phyloP scores from a whole-genome alignment of 2,797 vertebrate genomes.

The Zonotrichia albicollis region DNA sequence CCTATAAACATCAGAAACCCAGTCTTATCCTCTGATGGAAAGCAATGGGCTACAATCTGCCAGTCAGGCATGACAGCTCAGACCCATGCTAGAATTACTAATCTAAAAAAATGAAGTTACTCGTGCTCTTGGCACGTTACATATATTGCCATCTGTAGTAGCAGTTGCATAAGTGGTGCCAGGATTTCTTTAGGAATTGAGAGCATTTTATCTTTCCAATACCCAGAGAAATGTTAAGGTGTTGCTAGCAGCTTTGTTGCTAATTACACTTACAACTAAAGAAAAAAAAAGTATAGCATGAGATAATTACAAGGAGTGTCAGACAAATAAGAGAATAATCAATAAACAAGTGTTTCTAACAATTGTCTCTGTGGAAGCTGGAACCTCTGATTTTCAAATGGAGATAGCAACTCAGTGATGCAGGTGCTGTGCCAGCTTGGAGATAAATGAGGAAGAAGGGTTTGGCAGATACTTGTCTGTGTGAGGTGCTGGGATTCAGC shows the following conservation, averaged over 20 bases:
- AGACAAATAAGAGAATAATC: neutral
- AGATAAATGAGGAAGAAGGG: neutral
- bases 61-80: neutral
- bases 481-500: neutral
- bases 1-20: neutral
- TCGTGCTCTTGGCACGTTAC: neutral
- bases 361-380: neutral
- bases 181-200: neutral
- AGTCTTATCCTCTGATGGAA: neutral
- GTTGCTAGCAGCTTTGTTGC: neutral
- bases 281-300: neutral
- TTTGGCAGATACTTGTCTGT: neutral
- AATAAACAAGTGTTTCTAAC: neutral
- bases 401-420: neutral
- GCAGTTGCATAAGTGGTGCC: neutral
- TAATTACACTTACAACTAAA: neutral
- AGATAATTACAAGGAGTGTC: neutral
- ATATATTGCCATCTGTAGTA: constrained; percentile 1
- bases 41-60: neutral
- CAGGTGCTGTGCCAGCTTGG: neutral
- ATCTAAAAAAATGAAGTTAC: neutral
- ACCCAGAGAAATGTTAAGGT: neutral
- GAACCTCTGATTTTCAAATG: neutral
- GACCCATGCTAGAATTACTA: neutral
- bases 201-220: neutral